Conservation (phyloP, 2,113 vertebrate species). For the Tenrec ecaudatus region DNA sequence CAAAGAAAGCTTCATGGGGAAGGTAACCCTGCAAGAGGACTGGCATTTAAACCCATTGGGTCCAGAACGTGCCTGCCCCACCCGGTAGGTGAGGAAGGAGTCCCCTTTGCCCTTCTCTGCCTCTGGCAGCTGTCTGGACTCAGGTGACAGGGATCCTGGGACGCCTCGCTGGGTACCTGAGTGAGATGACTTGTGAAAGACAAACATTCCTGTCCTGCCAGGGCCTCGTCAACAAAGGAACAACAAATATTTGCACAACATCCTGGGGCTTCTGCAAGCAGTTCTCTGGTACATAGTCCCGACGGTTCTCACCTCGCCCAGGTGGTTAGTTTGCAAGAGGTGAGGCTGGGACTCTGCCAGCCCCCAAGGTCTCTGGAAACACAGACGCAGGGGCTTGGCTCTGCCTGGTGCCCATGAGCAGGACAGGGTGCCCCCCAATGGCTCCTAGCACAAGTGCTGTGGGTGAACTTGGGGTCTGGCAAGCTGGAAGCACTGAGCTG, state of each 20-base stretch:
- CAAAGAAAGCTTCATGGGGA: not conserved
- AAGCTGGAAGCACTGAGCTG: not conserved
- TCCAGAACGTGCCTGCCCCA: not conserved
- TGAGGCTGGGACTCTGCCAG: not conserved
- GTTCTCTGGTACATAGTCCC: not conserved
- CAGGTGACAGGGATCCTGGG: not conserved
- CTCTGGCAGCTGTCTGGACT: not conserved
- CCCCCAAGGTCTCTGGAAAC: not conserved
- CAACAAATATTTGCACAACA: conserved; percentile 66
- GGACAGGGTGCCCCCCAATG: not conserved
- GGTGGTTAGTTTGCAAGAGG: not conserved
- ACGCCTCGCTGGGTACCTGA: conserved; percentile 65
- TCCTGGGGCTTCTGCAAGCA: conserved; percentile 16
- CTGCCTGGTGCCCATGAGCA: not conserved
- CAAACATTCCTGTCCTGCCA: conserved; percentile 71
- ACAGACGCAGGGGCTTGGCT: not conserved
- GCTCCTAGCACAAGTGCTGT: not conserved
- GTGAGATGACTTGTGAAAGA: conserved; percentile 74
- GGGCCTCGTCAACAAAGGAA: conserved; percentile 34
- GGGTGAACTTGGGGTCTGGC: not conserved
- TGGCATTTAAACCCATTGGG: not conserved
- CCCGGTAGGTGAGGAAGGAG: not conserved
- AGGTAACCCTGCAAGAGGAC: not conserved
- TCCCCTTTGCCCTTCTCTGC: too few relatives aligned
- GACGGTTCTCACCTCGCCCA: not conserved